A percentile compares a stretch with the other conserved stretches of the same genome.
Conservation (phyloP, 2,888 invertebrate genomes). For the Volucella inanis region DNA sequence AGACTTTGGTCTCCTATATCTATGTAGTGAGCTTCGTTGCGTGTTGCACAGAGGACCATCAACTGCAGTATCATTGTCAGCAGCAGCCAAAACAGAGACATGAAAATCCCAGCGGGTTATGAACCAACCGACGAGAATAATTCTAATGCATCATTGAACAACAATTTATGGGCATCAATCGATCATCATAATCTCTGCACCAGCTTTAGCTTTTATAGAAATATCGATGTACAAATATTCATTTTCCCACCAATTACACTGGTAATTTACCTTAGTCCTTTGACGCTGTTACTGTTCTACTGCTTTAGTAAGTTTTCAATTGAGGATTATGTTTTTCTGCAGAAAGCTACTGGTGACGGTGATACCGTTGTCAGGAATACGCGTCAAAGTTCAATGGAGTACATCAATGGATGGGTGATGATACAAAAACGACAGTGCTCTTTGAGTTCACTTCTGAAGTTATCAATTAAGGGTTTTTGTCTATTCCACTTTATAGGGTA, state of each 20-base stretch:
- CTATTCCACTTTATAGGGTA: neutral
- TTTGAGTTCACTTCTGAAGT: slow-evolving; percentile 20
- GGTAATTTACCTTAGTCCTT: slow-evolving; percentile 41
- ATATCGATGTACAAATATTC: slow-evolving; percentile 62
- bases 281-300: neutral
- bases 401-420: neutral
- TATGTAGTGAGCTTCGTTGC: slow-evolving; percentile 36
- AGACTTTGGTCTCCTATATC: slow-evolving; percentile 19
- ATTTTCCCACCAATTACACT: slow-evolving; percentile 65
- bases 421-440: neutral
- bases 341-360: slow-evolving; percentile 21
- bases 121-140: slow-evolving; percentile 20
- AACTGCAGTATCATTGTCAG: neutral
- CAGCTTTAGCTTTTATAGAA: slow-evolving; percentile 57
- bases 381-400: slow-evolving; percentile 2
- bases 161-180: slow-evolving; percentile 70
- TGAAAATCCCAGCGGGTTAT: slow-evolving; percentile 11
- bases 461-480: slow-evolving; percentile 56
- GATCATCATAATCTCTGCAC: slow-evolving; percentile 66
- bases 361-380: neutral
- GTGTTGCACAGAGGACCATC: neutral
- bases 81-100: neutral
- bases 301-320: slow-evolving; percentile 57
- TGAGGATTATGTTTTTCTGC: slow-evolving; percentile 63
- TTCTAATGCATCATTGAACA: slow-evolving; percentile 62